Base-by-base conservation (phyloP, 2,888 invertebrate species). In the Volucella bombylans region DNA sequence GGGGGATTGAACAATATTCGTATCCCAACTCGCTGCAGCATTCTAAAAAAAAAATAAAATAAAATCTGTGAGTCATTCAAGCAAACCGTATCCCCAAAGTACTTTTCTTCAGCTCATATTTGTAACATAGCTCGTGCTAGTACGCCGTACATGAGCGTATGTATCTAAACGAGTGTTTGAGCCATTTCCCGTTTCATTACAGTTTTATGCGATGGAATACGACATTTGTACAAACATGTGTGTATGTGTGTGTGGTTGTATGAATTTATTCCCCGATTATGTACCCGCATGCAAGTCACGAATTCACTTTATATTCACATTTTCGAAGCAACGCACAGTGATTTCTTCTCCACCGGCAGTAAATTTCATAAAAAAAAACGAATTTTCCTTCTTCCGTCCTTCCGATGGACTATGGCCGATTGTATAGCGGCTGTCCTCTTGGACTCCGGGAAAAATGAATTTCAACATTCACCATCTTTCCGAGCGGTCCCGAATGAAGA, bases 251-350 rank as follows among this genome's bases (percentile, higher is more conserved):
- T 38, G 57, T 47, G 65, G 65, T 65, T 54, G 74, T 49, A 49
- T 52, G 65, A 79, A 79, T 74, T 65, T 69, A 82, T 74, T 73
- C 83, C 49, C 81, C 81, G 76, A 85, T 85, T 81, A 81, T 77
- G 57, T 62, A 77, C 85, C 81, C 64, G 81, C 85, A 85, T 85
- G 85, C 85, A 81, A 85, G 85, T 85, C 85, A 85, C 85, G 85
- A 85, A 85, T 85, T 85, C 85, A 85, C 85, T 85, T 85, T 77
- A 85, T 85, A 85, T 85, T 85, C 85, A 85, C 85, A 81, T 85
- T 85, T 81, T 68, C 76, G 72, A 80, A 74, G 68, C 49, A 50
- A 79, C 50, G 82, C 73, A 76, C 83, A 83, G 79, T 85, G 85
- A 85, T 85, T 85, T 81, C 68, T 81, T 77, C 62, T 85, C 55